Percentiles rank a stretch among this genome's conserved stretches.
These are phyloP conservation scores for Pogoniulus pusillus DNA, from an alignment of 2,797 vertebrate genomes.

Conservation along the genomic window DNA sequence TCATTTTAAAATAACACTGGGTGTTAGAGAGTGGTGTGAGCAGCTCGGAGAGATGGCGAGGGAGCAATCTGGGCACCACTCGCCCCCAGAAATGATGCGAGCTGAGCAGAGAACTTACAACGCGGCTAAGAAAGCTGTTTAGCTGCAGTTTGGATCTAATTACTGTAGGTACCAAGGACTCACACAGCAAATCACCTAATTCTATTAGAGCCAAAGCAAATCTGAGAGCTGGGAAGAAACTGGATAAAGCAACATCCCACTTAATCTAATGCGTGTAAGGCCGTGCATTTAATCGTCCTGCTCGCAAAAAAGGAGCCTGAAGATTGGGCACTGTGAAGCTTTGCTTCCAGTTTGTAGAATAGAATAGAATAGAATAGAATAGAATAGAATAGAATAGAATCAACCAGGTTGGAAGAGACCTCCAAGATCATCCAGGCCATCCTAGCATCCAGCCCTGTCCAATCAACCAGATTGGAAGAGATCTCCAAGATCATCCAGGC, in stretches of 20 bases:
- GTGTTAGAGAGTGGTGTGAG: neutral
- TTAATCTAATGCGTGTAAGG: neutral
- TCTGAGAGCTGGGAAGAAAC: neutral
- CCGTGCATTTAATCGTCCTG: neutral
- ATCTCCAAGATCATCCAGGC: too few relatives aligned
- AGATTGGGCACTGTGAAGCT: neutral
- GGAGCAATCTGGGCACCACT: neutral
- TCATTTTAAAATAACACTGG: slow-evolving; percentile 19
- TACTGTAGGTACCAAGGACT: neutral
- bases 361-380: too few relatives aligned
- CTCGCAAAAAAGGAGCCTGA: neutral
- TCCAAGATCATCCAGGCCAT: too few relatives aligned
- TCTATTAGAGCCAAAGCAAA: slow-evolving; percentile 15
- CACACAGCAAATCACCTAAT: neutral
- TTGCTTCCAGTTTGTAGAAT: neutral
- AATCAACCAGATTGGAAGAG: too few relatives aligned
- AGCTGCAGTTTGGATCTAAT: slow-evolving; percentile 24
- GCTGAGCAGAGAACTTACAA: neutral
- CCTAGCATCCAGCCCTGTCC: too few relatives aligned
- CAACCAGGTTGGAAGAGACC: too few relatives aligned
- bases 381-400: too few relatives aligned
- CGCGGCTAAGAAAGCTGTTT: neutral
- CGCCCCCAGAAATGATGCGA: neutral
- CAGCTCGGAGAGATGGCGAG: neutral
- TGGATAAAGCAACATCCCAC: slow-evolving; percentile 14